A percentile compares a stretch with the other conserved stretches of the same genome.
phyloP scores from a whole-genome alignment of 1,140 invertebrate genomes.

The Scaptomyza graminum region DNA sequence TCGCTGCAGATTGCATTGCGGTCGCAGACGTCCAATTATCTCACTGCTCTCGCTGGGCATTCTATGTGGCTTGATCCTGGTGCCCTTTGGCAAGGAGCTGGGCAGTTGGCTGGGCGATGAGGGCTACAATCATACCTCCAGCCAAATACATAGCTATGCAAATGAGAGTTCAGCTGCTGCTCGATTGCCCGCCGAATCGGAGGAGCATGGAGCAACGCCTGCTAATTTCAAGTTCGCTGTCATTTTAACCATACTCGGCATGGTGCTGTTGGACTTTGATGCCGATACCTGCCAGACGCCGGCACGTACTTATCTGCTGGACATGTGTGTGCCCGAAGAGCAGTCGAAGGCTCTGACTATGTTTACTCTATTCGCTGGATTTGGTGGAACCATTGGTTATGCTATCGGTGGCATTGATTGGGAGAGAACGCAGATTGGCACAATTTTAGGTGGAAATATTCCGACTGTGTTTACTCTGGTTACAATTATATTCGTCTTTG shows the following conservation, averaged over 20 bases:
- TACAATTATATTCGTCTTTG: slow-evolving; percentile 88
- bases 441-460: slow-evolving; percentile 89
- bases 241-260: slow-evolving; percentile 92
- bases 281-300: slow-evolving; percentile 94
- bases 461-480: slow-evolving; percentile 90
- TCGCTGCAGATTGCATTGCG: slow-evolving; percentile 88
- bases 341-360: slow-evolving; percentile 91
- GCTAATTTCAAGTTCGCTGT: slow-evolving; percentile 85
- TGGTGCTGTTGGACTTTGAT: slow-evolving; percentile 92
- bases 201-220: slow-evolving; percentile 17
- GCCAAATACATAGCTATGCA: not conserved
- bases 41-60: slow-evolving; percentile 90
- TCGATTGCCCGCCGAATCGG: slow-evolving; percentile 17
- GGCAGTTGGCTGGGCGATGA: slow-evolving; percentile 88
- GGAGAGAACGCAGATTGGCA: slow-evolving; percentile 88
- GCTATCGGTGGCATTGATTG: slow-evolving; percentile 92
- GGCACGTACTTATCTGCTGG: slow-evolving; percentile 91
- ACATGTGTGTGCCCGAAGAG: slow-evolving; percentile 91
- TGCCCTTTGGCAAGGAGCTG: slow-evolving; percentile 90
- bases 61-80: slow-evolving; percentile 87
- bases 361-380: slow-evolving; percentile 93
- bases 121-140: slow-evolving; percentile 43
- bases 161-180: slow-evolving; percentile 58
- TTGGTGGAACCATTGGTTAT: slow-evolving; percentile 93
- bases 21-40: slow-evolving; percentile 91